phyloP scores from a whole-genome alignment of 2,113 vertebrate genomes.

The Ciconia stormi region DNA sequence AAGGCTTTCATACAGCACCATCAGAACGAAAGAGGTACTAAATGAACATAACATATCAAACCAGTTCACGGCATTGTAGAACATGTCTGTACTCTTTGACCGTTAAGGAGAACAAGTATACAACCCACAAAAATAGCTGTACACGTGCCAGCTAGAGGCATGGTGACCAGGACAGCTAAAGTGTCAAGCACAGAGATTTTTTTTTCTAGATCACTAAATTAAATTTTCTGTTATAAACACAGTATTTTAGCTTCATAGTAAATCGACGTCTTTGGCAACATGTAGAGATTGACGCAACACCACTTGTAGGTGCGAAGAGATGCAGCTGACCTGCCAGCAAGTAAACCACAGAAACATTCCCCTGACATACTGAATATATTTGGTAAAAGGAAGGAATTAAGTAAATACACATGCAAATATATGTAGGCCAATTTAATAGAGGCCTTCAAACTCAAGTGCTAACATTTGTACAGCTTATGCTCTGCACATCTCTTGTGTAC shows the following conservation, averaged over 20 bases:
- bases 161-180: background rate
- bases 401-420: slow-evolving; percentile 23
- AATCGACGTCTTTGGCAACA: background rate
- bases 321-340: background rate
- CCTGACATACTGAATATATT: background rate
- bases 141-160: background rate
- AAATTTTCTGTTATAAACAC: background rate
- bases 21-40: background rate
- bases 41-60: background rate
- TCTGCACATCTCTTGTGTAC: background rate
- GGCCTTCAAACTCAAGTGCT: background rate
- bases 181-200: background rate
- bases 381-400: background rate
- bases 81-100: background rate
- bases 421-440: background rate
- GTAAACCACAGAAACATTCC: background rate
- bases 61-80: background rate
- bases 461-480: slow-evolving; percentile 36
- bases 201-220: background rate
- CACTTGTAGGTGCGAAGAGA: background rate
- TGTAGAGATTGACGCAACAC: background rate
- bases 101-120: background rate
- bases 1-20: background rate
- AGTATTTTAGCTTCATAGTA: background rate
- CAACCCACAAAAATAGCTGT: background rate